A percentile compares a stretch with the other conserved stretches of the same genome.
phyloP scores from a whole-genome alignment of 2,888 invertebrate genomes.

The Dyspetes luteomarginatus region DNA sequence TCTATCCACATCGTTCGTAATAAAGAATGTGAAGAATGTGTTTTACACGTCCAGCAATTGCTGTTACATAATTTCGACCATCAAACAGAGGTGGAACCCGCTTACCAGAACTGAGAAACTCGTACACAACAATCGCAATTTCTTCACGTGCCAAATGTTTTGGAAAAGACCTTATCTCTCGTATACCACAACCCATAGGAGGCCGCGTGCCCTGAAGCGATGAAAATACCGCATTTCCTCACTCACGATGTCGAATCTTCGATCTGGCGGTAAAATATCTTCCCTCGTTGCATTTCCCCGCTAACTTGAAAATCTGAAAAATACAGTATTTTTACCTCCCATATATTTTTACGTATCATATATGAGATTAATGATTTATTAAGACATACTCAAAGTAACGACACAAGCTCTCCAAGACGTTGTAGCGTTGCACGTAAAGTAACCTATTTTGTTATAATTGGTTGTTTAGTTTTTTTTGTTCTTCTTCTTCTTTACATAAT shows the following conservation, averaged over 20 bases:
- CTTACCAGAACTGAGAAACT: slow-evolving; percentile 5
- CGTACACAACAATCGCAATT: slow-evolving; percentile 33
- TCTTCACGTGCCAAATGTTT: slow-evolving; percentile 22
- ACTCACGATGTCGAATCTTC: neutral
- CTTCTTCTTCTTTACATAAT: neutral
- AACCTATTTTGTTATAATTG: neutral
- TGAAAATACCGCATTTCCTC: slow-evolving; percentile 2
- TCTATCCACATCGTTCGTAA: neutral
- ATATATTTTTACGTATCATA: neutral
- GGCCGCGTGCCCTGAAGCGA: neutral
- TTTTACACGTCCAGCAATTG: neutral
- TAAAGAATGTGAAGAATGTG: slow-evolving; percentile 25
- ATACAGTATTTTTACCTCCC: neutral
- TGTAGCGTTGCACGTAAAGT: too few species aligned
- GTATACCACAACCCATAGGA: slow-evolving; percentile 7
- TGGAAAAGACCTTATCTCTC: slow-evolving; percentile 32
- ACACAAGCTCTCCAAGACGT: too few species aligned
- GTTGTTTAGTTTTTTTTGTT: too few species aligned
- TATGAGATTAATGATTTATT: neutral
- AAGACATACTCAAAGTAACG: neutral
- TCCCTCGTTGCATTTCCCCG: too few species aligned
- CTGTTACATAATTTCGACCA: neutral
- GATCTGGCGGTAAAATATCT: slow-evolving; percentile 1
- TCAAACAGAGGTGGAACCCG: slow-evolving; percentile 7
- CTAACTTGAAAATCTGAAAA: too few species aligned